Conservation (phyloP, 2,888 invertebrate species). For the Aromia moschata region DNA sequence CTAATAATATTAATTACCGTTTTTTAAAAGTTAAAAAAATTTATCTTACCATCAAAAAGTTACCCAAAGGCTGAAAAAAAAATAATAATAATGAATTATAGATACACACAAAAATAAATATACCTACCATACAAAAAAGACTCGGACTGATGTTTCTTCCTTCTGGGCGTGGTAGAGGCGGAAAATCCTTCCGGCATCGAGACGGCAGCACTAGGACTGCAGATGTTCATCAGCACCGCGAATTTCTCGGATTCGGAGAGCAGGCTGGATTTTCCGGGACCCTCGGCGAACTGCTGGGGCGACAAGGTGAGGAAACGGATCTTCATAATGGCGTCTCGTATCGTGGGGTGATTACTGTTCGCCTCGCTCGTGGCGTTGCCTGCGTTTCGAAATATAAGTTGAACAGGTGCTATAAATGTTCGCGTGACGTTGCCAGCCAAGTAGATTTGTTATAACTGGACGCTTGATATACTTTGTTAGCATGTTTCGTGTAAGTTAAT, state of each 20-base stretch:
- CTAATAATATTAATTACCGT: too few species aligned
- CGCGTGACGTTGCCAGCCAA: too few species aligned
- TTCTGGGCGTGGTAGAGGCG: conserved; percentile 62
- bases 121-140: background rate
- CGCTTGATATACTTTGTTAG: too few species aligned
- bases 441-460: too few species aligned
- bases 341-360: conserved; percentile 57
- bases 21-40: too few species aligned
- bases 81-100: conserved; percentile 5
- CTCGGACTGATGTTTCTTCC: conserved; percentile 17
- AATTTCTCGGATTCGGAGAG: conserved; percentile 81
- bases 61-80: conserved; percentile 26
- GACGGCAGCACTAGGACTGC: conserved; percentile 73
- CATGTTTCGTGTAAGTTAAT: too few species aligned
- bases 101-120: too few species aligned
- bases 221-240: conserved; percentile 83
- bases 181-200: conserved; percentile 81
- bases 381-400: conserved; percentile 16
- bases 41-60: conserved; percentile 31
- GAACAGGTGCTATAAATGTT: too few species aligned
- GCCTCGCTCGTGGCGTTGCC: conserved; percentile 41
- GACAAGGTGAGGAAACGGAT: conserved; percentile 82
- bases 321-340: conserved; percentile 76
- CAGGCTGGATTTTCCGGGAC: conserved; percentile 79
- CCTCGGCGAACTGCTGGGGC: conserved; percentile 85